phyloP scores from a whole-genome alignment of 2,888 invertebrate genomes.

The Orthosia incerta region DNA sequence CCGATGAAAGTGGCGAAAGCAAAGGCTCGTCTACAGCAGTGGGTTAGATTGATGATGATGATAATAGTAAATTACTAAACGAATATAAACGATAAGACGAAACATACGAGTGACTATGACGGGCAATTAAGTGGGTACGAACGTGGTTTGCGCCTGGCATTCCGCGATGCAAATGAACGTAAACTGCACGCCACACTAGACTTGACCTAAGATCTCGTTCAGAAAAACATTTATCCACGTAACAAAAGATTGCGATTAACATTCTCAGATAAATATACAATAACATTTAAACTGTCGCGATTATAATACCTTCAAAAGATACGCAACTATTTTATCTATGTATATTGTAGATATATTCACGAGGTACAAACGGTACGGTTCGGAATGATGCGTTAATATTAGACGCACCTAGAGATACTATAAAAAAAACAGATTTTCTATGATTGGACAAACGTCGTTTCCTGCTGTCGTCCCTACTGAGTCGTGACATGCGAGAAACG shows the following conservation, averaged over 20 bases:
- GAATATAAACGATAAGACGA: background rate
- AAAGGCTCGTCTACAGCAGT: constrained; percentile 21
- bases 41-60: constrained; percentile 41
- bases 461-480: constrained; percentile 3
- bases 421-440: background rate
- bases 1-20: constrained; percentile 19
- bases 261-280: constrained; percentile 21
- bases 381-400: background rate
- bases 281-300: constrained; percentile 1
- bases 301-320: constrained; percentile 3
- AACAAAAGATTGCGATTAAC: constrained; percentile 9
- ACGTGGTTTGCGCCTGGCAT: background rate
- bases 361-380: background rate
- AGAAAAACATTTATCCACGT: background rate
- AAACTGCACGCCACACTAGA: constrained; percentile 2
- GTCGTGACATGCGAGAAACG: too few species aligned
- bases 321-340: constrained; percentile 3
- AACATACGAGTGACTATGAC: background rate
- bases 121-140: background rate
- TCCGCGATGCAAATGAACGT: constrained; percentile 5
- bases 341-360: background rate
- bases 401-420: background rate
- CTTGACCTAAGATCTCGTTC: background rate
- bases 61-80: constrained; percentile 3
- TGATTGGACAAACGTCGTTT: background rate